Evolutionary conservation across 2,888 invertebrate species (phyloP).

Genomic region (Lycia hirtaria): DNA sequence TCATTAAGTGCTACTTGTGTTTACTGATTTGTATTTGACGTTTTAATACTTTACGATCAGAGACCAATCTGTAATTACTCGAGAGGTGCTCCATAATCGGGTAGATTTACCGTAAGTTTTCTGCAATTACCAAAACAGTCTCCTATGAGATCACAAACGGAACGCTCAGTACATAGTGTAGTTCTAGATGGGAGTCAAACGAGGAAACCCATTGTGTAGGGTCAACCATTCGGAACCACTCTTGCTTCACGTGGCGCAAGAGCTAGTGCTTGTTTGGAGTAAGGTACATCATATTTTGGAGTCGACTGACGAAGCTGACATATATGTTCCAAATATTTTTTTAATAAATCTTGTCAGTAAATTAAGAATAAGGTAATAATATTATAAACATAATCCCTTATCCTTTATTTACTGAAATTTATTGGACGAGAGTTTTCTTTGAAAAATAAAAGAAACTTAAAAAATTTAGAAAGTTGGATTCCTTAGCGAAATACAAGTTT

Average conservation of each 20-base stretch:
- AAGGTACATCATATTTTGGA: not conserved
- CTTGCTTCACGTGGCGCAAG: slow-evolving; percentile 22
- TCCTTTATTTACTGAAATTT: too few species aligned
- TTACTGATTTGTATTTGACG: too few species aligned
- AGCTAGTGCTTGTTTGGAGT: not conserved
- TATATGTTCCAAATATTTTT: too few species aligned
- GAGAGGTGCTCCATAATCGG: not conserved
- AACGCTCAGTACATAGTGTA: slow-evolving; percentile 38
- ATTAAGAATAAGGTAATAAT: too few species aligned
- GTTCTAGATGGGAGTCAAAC: slow-evolving; percentile 42
- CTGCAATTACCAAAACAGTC: slow-evolving; percentile 7
- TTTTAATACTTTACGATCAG: not conserved
- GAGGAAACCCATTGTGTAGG: slow-evolving; percentile 53
- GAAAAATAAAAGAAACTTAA: too few species aligned
- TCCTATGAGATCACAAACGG: slow-evolving; percentile 5
- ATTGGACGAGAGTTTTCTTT: too few species aligned
- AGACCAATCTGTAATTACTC: not conserved
- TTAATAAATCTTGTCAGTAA: too few species aligned
- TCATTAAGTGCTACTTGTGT: too few species aligned
- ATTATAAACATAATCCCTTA: too few species aligned
- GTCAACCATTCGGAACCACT: slow-evolving; percentile 53
- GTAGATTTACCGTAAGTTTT: not conserved
- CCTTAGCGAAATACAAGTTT: too few species aligned
- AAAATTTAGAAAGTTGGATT: too few species aligned
- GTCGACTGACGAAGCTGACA: too few species aligned